phyloP scores from a whole-genome alignment of 30 jellyfish, hydroid and myxozoan species.

The Chrysaora quinquecirrha region DNA sequence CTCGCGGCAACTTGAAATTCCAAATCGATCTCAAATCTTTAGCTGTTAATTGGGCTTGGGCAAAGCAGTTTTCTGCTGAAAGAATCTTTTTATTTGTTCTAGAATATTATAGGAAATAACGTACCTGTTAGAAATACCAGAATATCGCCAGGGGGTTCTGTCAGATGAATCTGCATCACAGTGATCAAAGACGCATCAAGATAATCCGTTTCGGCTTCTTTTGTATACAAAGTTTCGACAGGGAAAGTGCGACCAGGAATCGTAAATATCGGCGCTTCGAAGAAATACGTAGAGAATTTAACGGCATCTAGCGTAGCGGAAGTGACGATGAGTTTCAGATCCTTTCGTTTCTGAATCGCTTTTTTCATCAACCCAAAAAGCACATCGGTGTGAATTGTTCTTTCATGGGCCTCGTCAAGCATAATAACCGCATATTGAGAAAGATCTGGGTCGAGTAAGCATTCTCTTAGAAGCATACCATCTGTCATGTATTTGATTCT shows the following conservation, averaged over 20 bases:
- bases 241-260: slow-evolving; percentile 99
- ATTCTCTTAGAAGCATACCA: slow-evolving; percentile 98
- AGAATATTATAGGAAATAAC: too few relatives aligned
- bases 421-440: slow-evolving; percentile 87
- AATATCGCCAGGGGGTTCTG: slow-evolving; percentile 99
- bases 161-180: slow-evolving; percentile 98
- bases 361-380: slow-evolving; percentile 95
- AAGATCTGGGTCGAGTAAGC: slow-evolving; percentile 93
- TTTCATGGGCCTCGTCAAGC: slow-evolving; percentile 99
- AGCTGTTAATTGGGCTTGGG: too few relatives aligned
- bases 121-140: slow-evolving; percentile 97
- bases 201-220: slow-evolving; percentile 96
- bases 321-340: slow-evolving; percentile 91
- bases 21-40: too few relatives aligned
- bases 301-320: slow-evolving; percentile 99
- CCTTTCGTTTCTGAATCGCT: slow-evolving; percentile 87
- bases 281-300: slow-evolving; percentile 96
- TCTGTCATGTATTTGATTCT: slow-evolving; percentile 98
- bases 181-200: slow-evolving; percentile 98
- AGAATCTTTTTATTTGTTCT: too few relatives aligned
- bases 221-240: slow-evolving; percentile 95
- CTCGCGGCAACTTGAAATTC: too few relatives aligned
- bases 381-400: slow-evolving; percentile 98
- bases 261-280: slow-evolving; percentile 98
- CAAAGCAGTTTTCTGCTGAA: too few relatives aligned